phyloP scores from a whole-genome alignment of 2,888 invertebrate species.

The Limnephilus lunatus region DNA sequence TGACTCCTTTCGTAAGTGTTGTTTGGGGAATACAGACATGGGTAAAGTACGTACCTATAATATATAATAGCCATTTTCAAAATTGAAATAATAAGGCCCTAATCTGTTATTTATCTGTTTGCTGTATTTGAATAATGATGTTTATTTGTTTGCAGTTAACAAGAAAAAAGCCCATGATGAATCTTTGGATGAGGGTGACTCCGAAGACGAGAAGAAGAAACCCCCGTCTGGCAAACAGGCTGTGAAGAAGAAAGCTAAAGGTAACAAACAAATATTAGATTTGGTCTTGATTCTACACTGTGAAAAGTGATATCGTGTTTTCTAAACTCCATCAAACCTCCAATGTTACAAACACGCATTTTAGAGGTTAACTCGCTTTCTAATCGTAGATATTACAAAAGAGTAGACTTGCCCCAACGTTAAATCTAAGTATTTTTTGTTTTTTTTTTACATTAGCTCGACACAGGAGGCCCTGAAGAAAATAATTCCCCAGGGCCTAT shows the following conservation, averaged over 20 bases:
- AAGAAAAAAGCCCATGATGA: conserved; percentile 74
- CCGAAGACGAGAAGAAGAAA: conserved; percentile 72
- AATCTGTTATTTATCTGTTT: too few relatives aligned
- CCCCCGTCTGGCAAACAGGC: conserved; percentile 72
- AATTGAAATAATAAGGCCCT: too few relatives aligned
- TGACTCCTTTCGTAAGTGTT: too few relatives aligned
- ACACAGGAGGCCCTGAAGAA: too few relatives aligned
- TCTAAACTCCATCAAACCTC: background rate
- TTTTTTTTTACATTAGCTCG: too few relatives aligned
- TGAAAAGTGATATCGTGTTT: background rate
- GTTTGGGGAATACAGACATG: too few relatives aligned
- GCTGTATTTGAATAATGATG: background rate
- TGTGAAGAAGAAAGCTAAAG: conserved; percentile 71
- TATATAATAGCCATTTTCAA: too few relatives aligned
- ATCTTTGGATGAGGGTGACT: conserved; percentile 72
- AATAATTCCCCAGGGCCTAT: too few relatives aligned
- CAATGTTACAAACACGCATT: background rate
- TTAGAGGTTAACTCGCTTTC: background rate
- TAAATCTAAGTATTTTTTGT: too few relatives aligned
- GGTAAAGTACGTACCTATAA: too few relatives aligned
- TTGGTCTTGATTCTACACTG: background rate
- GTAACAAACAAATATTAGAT: conserved; percentile 67
- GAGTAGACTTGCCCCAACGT: too few relatives aligned
- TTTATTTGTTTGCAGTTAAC: conserved; percentile 58
- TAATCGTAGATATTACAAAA: too few relatives aligned